Evolutionary conservation across 2,888 invertebrate species (phyloP).

Genomic region (Hedya salicella): DNA sequence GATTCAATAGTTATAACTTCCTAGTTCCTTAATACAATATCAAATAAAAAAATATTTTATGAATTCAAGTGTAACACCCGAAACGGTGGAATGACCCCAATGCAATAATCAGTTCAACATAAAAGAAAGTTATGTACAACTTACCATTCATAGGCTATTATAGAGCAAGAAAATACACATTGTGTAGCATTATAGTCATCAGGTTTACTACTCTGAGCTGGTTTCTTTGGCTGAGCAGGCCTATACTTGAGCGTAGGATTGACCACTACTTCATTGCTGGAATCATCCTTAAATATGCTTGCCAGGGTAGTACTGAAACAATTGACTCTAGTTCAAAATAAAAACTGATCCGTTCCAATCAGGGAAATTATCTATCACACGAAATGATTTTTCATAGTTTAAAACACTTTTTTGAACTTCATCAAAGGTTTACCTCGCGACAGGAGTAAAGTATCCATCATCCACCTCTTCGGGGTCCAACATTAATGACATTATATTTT

Average conservation of each 20-base stretch:
- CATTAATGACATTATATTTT: conserved; percentile 10
- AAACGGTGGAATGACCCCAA: no score
- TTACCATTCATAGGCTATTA: conserved; percentile 76
- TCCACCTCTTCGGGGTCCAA: conserved; percentile 75
- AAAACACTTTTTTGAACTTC: no score
- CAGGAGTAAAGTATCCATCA: conserved; percentile 77
- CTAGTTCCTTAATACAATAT: no score
- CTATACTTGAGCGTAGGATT: conserved; percentile 57
- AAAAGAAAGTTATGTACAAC: conserved; percentile 30
- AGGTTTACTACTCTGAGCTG: conserved; percentile 47
- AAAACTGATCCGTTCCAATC: no score
- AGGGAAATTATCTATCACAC: no score
- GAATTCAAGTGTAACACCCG: no score
- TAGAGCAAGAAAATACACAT: conserved; percentile 69
- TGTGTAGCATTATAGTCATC: conserved; percentile 62
- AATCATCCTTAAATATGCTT: conserved; percentile 70
- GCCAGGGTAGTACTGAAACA: conserved; percentile 72
- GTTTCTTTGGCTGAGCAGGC: conserved; percentile 62
- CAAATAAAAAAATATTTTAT: no score
- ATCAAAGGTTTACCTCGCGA: conserved; percentile 60
- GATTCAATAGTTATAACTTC: no score
- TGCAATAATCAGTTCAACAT: no score
- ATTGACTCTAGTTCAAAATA: not conserved
- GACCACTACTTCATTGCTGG: conserved; percentile 49
- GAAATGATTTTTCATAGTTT: no score